Percentiles rank a stretch among this genome's conserved stretches.
Conservation (phyloP, 2,797 vertebrate genomes). For the Monodelphis domestica region DNA sequence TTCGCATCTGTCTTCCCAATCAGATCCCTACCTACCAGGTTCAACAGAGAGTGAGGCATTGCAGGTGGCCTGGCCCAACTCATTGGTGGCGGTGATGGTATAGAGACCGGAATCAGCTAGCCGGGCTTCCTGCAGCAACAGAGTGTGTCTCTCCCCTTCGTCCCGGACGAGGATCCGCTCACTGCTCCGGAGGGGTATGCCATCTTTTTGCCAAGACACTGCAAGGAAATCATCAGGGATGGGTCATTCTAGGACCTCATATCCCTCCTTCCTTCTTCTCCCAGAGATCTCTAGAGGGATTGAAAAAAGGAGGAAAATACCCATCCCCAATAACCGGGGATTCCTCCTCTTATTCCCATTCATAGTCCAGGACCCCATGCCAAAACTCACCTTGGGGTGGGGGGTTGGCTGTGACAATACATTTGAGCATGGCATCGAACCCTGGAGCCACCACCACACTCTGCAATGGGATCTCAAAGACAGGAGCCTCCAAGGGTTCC, state of each 20-base stretch:
- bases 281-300: neutral
- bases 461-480: slow-evolving; percentile 95
- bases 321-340: neutral
- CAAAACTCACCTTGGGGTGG: slow-evolving; percentile 90
- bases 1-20: neutral
- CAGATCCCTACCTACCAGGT: slow-evolving; percentile 92
- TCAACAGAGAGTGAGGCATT: slow-evolving; percentile 90
- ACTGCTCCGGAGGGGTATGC: slow-evolving; percentile 82
- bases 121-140: slow-evolving; percentile 91
- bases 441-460: slow-evolving; percentile 89
- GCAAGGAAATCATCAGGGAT: slow-evolving; percentile 34
- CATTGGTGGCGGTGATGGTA: slow-evolving; percentile 91
- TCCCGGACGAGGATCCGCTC: slow-evolving; percentile 89
- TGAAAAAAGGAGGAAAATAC: neutral
- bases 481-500: slow-evolving; percentile 94
- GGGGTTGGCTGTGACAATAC: slow-evolving; percentile 94
- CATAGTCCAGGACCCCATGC: neutral
- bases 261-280: no score
- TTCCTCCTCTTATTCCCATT: neutral
- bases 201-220: slow-evolving; percentile 95
- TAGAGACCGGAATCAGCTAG: slow-evolving; percentile 91
- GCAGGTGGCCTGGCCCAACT: slow-evolving; percentile 91
- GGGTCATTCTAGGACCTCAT: neutral
- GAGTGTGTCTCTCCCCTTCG: slow-evolving; percentile 94
- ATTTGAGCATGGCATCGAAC: slow-evolving; percentile 92